Base-by-base conservation (phyloP, 1,140 invertebrate species). In the Streblospio benedicti region DNA sequence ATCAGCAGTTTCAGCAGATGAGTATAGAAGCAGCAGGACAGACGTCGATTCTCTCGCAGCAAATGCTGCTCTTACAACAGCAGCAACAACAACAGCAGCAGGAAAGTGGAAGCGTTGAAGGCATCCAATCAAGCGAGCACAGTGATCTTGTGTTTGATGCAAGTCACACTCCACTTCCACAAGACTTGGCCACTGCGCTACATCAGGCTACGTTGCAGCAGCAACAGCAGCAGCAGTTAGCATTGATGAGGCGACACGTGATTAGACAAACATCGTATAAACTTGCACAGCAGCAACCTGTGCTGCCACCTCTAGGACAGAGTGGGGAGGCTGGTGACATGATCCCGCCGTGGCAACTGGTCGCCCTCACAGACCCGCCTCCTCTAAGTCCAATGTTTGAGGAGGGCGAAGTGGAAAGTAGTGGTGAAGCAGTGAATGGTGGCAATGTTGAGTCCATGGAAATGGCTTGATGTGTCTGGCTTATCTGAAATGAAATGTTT, bases 181-280 rank as follows among this genome's bases (percentile, higher is more conserved):
- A 30, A 4, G 27, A 12, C 50, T 12, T 25, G 9, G 31, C 25
- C 18, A 4, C n/a, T 9, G 32, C 9, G 12, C 32, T 25, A 31
- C 53, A 9, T 18, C 33, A 5, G 33, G 33, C 53, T 38, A 30
- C 4, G 53, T 27, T 1, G 33, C 31, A 16, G 14, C 45, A 25
- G 25, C 33, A 6, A 45, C 56, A 9, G 35, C n/a, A 20, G 45
- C 35, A 16, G 31, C 14, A 28, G 18, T 25, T 28, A 55, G 50
- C 9, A n/a, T 70, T 85, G 5, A 80, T 81, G 54, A 76, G 86
- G 23, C 78, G 85, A 49, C 86, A 87, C 63, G 86, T 90, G 80
- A 79, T 88, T 18, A 73, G 87, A 0, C 87, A 89, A 66, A 84
- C 86, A 54, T 88, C 87, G 44, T 89, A 89, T 71, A 88, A 88